These are phyloP conservation scores for Leucopsar rothschildi DNA, from an alignment of 2,113 vertebrate species.

Conservation along the genomic window DNA sequence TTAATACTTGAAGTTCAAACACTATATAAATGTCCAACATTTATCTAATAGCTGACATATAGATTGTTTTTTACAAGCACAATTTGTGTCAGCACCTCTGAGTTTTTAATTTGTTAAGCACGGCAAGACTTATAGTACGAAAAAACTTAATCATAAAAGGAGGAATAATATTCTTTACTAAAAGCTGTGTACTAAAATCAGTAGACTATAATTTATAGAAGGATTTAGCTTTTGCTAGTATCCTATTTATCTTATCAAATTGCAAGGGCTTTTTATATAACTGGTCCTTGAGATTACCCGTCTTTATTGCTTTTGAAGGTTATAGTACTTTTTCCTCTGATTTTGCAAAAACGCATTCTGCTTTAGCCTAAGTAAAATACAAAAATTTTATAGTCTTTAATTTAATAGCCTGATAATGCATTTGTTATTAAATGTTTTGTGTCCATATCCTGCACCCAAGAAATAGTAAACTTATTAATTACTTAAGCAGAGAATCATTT, in stretches of 20 bases:
- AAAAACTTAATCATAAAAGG: background rate
- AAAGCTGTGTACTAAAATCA: background rate
- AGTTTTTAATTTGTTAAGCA: background rate
- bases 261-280: background rate
- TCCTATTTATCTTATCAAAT: background rate
- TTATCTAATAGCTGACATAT: background rate
- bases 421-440: background rate
- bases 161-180: background rate
- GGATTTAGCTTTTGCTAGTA: background rate
- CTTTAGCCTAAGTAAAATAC: background rate
- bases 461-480: background rate
- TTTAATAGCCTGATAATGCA: background rate
- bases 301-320: background rate
- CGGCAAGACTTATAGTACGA: background rate
- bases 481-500: background rate
- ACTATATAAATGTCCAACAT: background rate
- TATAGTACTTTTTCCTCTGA: background rate
- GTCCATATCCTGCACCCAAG: background rate
- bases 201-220: background rate
- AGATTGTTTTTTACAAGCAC: background rate
- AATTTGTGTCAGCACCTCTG: rapidly evolving
- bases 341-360: background rate
- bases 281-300: background rate
- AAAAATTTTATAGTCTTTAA: background rate
- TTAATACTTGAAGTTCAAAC: background rate